These are phyloP conservation scores for Tympanuchus pallidicinctus DNA, from an alignment of 2,113 vertebrate species.

Conservation along the genomic window DNA sequence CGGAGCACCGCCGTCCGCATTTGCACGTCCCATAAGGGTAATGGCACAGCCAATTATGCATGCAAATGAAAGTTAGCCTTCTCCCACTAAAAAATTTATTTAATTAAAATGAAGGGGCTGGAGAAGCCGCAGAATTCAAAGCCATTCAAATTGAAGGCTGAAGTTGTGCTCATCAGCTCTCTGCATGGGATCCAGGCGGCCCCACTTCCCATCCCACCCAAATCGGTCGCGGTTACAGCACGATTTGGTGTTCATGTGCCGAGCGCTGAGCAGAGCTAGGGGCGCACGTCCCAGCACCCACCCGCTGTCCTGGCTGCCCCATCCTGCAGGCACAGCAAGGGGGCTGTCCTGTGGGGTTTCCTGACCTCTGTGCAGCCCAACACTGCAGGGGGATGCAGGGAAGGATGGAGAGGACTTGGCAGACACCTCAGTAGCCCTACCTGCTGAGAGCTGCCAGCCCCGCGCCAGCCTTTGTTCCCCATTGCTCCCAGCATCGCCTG, in stretches of 20 bases:
- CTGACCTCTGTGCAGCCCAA: neutral
- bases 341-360: neutral
- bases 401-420: neutral
- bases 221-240: neutral
- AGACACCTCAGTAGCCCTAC: fast-evolving
- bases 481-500: neutral
- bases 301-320: fast-evolving
- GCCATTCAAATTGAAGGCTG: conserved; percentile 69
- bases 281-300: fast-evolving
- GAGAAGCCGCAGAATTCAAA: conserved; percentile 28
- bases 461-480: neutral
- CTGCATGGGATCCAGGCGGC: too few species aligned
- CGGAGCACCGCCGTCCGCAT: neutral
- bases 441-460: too few species aligned
- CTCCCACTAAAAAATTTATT: conserved; percentile 10
- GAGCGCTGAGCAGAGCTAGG: neutral
- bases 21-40: conserved; percentile 37
- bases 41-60: conserved; percentile 28
- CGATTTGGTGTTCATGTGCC: neutral
- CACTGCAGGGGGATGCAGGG: fast-evolving
- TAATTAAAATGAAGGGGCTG: conserved; percentile 58
- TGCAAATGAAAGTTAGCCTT: conserved; percentile 51
- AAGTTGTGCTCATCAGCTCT: neutral
- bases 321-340: neutral
- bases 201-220: too few species aligned